These are phyloP conservation scores for Selene dorsalis DNA, from an alignment of 2,797 vertebrate species.

Conservation along the genomic window DNA sequence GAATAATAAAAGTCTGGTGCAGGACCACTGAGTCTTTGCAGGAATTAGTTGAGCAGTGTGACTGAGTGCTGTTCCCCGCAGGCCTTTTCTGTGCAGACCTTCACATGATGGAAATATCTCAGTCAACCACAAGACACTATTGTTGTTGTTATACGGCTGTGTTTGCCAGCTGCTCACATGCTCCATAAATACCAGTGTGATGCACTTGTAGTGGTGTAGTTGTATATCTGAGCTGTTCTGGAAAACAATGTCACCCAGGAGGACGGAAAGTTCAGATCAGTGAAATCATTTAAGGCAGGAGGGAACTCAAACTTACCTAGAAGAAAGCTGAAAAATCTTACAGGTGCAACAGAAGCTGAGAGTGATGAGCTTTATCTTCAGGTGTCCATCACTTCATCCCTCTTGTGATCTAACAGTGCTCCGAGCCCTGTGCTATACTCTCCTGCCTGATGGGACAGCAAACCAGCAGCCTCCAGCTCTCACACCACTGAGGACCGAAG, in stretches of 20 bases:
- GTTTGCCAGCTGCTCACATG: slow-evolving; percentile 18
- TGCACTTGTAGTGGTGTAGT: background rate
- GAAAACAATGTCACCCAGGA: slow-evolving; percentile 20
- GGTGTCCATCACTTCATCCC: slow-evolving; percentile 47
- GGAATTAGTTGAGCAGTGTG: slow-evolving; percentile 49
- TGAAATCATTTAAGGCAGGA: slow-evolving; percentile 21
- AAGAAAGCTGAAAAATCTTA: slow-evolving; percentile 38
- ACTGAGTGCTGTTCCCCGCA: slow-evolving; percentile 6
- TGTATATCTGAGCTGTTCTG: slow-evolving; percentile 4
- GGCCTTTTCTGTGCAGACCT: slow-evolving; percentile 19
- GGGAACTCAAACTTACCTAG: slow-evolving; percentile 66
- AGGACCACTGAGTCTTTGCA: slow-evolving; percentile 47
- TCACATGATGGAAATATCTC: slow-evolving; percentile 38
- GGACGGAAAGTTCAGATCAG: slow-evolving; percentile 28
- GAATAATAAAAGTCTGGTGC: slow-evolving; percentile 42
- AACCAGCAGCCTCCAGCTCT: slow-evolving; percentile 51
- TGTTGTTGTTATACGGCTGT: slow-evolving; percentile 10
- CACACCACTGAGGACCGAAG: slow-evolving; percentile 29
- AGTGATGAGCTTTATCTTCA: slow-evolving; percentile 34
- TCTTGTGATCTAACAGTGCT: slow-evolving; percentile 1
- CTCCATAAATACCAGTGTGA: slow-evolving; percentile 10
- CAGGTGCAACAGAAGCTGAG: slow-evolving; percentile 26
- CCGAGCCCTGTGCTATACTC: background rate
- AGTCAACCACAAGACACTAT: background rate
- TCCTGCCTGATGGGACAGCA: slow-evolving; percentile 33